Conservation (phyloP, 1,140 invertebrate genomes). For the Orussus abietinus region DNA sequence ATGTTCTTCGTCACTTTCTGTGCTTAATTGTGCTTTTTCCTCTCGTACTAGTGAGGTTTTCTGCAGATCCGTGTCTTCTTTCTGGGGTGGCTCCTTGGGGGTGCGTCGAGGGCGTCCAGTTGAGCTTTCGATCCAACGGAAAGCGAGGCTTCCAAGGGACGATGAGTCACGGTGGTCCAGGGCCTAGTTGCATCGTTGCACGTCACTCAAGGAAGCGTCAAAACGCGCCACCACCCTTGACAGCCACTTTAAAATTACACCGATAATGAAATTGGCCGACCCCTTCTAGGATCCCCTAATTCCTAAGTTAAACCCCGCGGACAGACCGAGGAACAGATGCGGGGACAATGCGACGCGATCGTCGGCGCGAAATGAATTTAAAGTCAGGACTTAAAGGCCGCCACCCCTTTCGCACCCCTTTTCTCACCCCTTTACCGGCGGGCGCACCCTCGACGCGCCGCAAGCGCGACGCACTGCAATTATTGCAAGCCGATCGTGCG, state of each 20-base stretch:
- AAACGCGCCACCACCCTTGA: slow-evolving; percentile 38
- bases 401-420: slow-evolving; percentile 24
- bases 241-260: slow-evolving; percentile 51
- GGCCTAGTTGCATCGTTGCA: too few relatives aligned
- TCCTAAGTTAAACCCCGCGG: slow-evolving; percentile 38
- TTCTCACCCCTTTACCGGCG: too few relatives aligned
- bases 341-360: slow-evolving; percentile 43
- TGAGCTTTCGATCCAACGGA: too few relatives aligned
- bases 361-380: slow-evolving; percentile 47
- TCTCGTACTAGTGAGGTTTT: too few relatives aligned
- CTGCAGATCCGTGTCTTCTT: too few relatives aligned
- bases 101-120: too few relatives aligned
- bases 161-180: slow-evolving; percentile 31
- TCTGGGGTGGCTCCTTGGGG: too few relatives aligned
- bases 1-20: too few relatives aligned
- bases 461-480: slow-evolving; percentile 30
- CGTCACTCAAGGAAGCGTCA: slow-evolving; percentile 37
- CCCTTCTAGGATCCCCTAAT: slow-evolving; percentile 37
- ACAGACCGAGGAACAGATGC: slow-evolving; percentile 43
- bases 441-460: slow-evolving; percentile 12
- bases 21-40: too few relatives aligned
- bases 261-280: slow-evolving; percentile 48
- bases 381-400: slow-evolving; percentile 40
- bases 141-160: slow-evolving; percentile 23
- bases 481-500: slow-evolving; percentile 45